A percentile compares a stretch with the other conserved stretches of the same genome.
Evolutionary conservation across 2,113 vertebrate species (phyloP).

Genomic region (Urocitellus parryii): DNA sequence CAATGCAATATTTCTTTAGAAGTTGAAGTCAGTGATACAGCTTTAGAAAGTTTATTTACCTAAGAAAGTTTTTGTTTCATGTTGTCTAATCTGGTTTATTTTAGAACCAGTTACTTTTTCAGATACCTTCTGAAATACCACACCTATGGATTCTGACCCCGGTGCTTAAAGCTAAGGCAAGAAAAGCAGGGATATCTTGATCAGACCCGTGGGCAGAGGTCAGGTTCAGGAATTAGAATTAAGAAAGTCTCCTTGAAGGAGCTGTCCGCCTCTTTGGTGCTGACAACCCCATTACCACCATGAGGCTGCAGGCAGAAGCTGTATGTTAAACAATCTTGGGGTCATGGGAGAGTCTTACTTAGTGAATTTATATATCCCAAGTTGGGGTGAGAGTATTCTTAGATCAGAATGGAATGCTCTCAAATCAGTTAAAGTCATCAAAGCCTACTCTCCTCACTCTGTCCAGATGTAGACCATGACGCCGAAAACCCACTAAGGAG

Average conservation of each 20-base stretch:
- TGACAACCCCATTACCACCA: conserved; percentile 39
- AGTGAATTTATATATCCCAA: neutral
- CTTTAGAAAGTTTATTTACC: conserved; percentile 11
- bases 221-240: conserved; percentile 5
- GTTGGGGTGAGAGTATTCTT: neutral
- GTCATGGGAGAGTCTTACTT: neutral
- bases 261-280: conserved; percentile 68
- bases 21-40: neutral
- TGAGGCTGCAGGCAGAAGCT: neutral
- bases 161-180: neutral
- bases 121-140: neutral
- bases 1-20: conserved; percentile 28
- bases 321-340: neutral
- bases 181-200: neutral
- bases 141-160: neutral
- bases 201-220: neutral
- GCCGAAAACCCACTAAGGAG: neutral
- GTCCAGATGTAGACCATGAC: neutral
- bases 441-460: neutral
- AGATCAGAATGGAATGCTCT: neutral
- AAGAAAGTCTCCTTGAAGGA: conserved; percentile 42
- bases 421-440: neutral
- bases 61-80: neutral
- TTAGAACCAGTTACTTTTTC: neutral
- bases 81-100: neutral